phyloP scores from a whole-genome alignment of 2,888 invertebrate genomes.

The Mythimna impura region DNA sequence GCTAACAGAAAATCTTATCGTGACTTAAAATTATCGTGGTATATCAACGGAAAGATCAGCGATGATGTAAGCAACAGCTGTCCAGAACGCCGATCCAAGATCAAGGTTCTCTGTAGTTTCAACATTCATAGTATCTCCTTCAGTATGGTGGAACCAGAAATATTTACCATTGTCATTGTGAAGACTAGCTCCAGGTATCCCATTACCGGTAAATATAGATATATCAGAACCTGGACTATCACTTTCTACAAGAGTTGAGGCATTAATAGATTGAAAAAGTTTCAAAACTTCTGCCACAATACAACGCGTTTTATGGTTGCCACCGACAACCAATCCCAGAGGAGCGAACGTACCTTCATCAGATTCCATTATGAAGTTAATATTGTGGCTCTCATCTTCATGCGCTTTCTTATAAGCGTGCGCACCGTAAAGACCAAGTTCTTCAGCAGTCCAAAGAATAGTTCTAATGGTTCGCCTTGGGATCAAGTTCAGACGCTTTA shows the following conservation, averaged over 20 bases:
- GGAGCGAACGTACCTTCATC: slow-evolving; percentile 95
- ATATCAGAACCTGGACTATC: slow-evolving; percentile 93
- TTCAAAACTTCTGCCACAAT: slow-evolving; percentile 93
- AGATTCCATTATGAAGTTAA: slow-evolving; percentile 95
- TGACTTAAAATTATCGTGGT: slow-evolving; percentile 82
- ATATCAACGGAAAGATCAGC: slow-evolving; percentile 94
- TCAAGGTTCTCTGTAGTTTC: slow-evolving; percentile 93
- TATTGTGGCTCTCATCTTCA: slow-evolving; percentile 89
- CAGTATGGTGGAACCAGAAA: slow-evolving; percentile 94
- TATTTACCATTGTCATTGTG: slow-evolving; percentile 93
- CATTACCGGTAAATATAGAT: slow-evolving; percentile 89
- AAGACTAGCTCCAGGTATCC: slow-evolving; percentile 94
- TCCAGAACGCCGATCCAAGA: slow-evolving; percentile 94
- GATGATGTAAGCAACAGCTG: slow-evolving; percentile 94
- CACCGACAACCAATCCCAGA: slow-evolving; percentile 92
- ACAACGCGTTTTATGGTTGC: slow-evolving; percentile 91
- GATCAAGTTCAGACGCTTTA: slow-evolving; percentile 91
- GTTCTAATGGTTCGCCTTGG: slow-evolving; percentile 93
- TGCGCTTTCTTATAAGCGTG: slow-evolving; percentile 91
- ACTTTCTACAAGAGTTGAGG: slow-evolving; percentile 90
- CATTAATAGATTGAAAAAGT: slow-evolving; percentile 92
- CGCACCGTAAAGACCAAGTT: slow-evolving; percentile 93
- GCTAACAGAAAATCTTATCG: not conserved
- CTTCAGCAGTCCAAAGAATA: slow-evolving; percentile 96
- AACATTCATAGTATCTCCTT: slow-evolving; percentile 95